phyloP scores from a whole-genome alignment of 2,113 vertebrate species.

The Ammospiza caudacuta region DNA sequence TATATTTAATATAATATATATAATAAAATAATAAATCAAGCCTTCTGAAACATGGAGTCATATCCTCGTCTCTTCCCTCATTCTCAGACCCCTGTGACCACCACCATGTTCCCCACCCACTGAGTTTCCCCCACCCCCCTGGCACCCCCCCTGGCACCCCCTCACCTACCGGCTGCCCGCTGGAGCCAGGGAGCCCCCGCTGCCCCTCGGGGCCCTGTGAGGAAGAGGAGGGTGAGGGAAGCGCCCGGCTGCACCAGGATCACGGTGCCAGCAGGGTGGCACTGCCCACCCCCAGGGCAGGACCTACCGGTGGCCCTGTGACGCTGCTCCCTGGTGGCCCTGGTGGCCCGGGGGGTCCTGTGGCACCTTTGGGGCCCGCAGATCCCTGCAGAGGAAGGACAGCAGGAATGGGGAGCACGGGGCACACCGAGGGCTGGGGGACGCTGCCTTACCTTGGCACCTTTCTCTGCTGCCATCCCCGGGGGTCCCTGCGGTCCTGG shows the following conservation, averaged over 20 bases:
- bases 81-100: too few relatives aligned
- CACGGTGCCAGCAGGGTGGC: fast-evolving
- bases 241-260: fast-evolving
- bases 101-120: neutral
- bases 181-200: conserved; percentile 59
- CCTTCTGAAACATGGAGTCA: too few relatives aligned
- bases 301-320: conserved; percentile 81
- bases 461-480: conserved; percentile 68
- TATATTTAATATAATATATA: too few relatives aligned
- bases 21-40: too few relatives aligned
- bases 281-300: neutral
- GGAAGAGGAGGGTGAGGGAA: neutral
- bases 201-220: conserved; percentile 68
- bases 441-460: conserved; percentile 79
- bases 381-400: conserved; percentile 63
- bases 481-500: conserved; percentile 79
- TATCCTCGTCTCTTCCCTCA: too few relatives aligned
- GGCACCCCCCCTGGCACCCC: neutral
- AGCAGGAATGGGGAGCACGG: neutral
- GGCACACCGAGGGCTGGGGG: neutral
- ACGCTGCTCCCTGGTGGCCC: conserved; percentile 77
- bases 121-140: neutral
- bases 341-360: conserved; percentile 68
- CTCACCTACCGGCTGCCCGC: conserved; percentile 63
- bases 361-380: conserved; percentile 76